Conservation (phyloP, 2,797 vertebrate species). For the Tangara arthus region DNA sequence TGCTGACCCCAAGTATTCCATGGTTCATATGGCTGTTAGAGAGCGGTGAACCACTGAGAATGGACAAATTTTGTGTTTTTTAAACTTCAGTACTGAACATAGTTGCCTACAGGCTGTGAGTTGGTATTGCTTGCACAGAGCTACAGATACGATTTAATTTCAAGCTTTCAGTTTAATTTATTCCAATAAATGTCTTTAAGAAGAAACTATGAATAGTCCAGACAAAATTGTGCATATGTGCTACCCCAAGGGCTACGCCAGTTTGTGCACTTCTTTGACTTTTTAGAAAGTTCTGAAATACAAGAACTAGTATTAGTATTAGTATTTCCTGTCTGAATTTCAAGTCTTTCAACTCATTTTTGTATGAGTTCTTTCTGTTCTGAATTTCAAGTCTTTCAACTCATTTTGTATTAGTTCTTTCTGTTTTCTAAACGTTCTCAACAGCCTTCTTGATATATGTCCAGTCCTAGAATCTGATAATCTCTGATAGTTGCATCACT, state of each 20-base stretch:
- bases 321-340: not conserved
- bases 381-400: not conserved
- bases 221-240: not conserved
- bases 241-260: not conserved
- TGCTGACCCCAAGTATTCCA: not conserved
- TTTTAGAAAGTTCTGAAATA: not conserved
- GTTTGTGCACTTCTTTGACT: not conserved
- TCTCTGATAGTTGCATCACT: not conserved
- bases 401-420: not conserved
- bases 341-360: rapidly evolving
- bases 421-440: not conserved
- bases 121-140: not conserved
- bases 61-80: not conserved
- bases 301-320: not conserved
- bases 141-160: not conserved
- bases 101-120: not conserved
- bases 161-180: not conserved
- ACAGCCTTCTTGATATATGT: not conserved
- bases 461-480: not conserved
- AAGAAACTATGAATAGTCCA: not conserved
- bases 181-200: not conserved
- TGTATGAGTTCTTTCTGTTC: not conserved
- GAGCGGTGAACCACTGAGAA: not conserved
- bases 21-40: not conserved
- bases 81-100: rapidly evolving